A percentile compares a stretch with the other conserved stretches of the same genome.
Conservation (phyloP, 2,888 invertebrate species). For the Nymphalis urticae region DNA sequence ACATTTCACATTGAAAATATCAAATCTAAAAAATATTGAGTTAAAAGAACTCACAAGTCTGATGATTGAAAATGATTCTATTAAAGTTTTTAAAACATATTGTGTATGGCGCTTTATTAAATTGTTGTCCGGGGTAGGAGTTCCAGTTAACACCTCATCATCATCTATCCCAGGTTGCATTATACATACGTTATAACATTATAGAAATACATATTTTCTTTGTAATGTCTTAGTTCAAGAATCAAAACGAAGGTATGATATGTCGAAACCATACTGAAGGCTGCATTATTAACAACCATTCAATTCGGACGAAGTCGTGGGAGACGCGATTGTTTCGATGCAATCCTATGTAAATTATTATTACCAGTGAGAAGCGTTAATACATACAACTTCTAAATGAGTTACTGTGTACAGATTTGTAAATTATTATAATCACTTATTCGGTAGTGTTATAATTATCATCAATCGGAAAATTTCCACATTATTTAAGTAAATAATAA, state of each 20-base stretch:
- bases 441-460: background rate
- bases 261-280: background rate
- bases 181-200: too few species aligned
- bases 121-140: too few species aligned
- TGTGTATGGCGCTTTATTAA: too few species aligned
- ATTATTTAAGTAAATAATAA: background rate
- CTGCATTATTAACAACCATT: constrained; percentile 9
- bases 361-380: background rate
- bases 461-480: background rate
- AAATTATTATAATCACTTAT: background rate
- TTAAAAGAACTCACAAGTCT: too few species aligned
- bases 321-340: background rate
- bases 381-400: background rate
- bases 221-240: background rate
- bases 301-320: background rate
- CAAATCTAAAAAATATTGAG: too few species aligned
- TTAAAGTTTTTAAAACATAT: too few species aligned
- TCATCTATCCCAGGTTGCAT: too few species aligned
- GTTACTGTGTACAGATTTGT: background rate
- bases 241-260: background rate
- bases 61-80: too few species aligned
- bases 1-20: too few species aligned
- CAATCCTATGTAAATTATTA: constrained; percentile 4
- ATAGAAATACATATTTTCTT: too few species aligned
- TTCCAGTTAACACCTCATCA: too few species aligned